Conservation (phyloP, 2,113 vertebrate genomes). For the Marmota flaviventris region DNA sequence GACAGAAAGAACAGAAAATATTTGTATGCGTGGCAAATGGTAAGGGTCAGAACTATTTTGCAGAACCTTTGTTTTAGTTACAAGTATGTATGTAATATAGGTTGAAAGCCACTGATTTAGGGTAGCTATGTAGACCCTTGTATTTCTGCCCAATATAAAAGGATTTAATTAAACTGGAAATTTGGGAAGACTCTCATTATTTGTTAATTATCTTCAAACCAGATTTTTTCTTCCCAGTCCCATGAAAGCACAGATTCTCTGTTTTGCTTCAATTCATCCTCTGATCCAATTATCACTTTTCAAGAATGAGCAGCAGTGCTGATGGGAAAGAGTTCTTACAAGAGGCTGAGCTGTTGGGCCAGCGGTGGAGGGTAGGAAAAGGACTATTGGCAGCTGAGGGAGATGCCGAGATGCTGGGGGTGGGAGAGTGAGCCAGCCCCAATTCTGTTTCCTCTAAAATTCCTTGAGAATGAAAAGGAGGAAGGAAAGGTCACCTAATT, state of each 20-base stretch:
- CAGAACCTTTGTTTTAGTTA: not conserved
- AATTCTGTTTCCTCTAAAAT: not conserved
- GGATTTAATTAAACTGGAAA: constrained; percentile 11
- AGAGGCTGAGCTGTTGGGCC: not conserved
- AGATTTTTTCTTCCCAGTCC: not conserved
- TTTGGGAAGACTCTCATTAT: not conserved
- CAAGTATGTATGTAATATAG: not conserved
- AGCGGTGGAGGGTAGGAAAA: not conserved
- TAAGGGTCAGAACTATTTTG: not conserved
- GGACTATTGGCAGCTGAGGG: not conserved
- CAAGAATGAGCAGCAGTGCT: not conserved
- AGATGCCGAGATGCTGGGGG: too few species aligned
- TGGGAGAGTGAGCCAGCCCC: not conserved
- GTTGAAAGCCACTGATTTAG: not conserved
- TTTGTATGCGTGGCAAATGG: not conserved
- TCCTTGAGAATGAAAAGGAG: not conserved
- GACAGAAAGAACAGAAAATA: not conserved
- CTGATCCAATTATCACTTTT: not conserved
- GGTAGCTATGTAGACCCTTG: not conserved
- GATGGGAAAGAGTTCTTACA: not conserved
- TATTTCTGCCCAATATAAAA: not conserved
- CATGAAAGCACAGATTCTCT: not conserved
- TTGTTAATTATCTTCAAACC: not conserved
- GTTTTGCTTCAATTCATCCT: not conserved
- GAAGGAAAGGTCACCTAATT: not conserved